Conservation (phyloP, 2,888 invertebrate species). For the Euclidia mi region DNA sequence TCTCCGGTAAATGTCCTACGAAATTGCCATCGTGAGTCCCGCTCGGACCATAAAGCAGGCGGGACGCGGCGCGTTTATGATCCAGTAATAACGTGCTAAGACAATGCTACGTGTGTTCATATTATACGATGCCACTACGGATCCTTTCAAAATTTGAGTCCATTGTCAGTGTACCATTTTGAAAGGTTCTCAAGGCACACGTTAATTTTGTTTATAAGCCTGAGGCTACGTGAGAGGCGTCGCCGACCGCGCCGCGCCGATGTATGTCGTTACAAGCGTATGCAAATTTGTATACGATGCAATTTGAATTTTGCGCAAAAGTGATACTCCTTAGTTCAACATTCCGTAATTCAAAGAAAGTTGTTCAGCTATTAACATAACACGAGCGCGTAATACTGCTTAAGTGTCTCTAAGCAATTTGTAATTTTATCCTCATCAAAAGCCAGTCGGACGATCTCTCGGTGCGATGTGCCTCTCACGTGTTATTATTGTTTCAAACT, state of each 20-base stretch:
- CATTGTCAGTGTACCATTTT: constrained; percentile 44
- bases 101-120: constrained; percentile 62
- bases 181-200: constrained; percentile 57
- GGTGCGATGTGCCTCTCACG: constrained; percentile 10
- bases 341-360: constrained; percentile 59
- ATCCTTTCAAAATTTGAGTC: constrained; percentile 36
- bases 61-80: constrained; percentile 81
- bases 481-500: constrained; percentile 35
- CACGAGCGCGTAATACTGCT: constrained; percentile 49
- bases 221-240: constrained; percentile 58
- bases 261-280: constrained; percentile 60
- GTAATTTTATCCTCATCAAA: constrained; percentile 51
- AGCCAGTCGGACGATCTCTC: constrained; percentile 35
- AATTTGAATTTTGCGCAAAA: constrained; percentile 58
- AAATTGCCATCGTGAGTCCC: constrained; percentile 88
- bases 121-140: constrained; percentile 30
- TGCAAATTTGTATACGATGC: constrained; percentile 64
- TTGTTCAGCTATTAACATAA: constrained; percentile 57
- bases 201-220: constrained; percentile 64
- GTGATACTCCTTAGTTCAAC: constrained; percentile 55
- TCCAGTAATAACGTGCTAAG: constrained; percentile 76
- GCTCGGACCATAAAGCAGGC: constrained; percentile 80
- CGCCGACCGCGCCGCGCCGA: constrained; percentile 62
- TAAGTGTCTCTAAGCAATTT: constrained; percentile 43
- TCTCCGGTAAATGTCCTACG: constrained; percentile 81